These are phyloP conservation scores for Esox niger DNA, from an alignment of 2,113 vertebrate genomes.

Conservation along the genomic window DNA sequence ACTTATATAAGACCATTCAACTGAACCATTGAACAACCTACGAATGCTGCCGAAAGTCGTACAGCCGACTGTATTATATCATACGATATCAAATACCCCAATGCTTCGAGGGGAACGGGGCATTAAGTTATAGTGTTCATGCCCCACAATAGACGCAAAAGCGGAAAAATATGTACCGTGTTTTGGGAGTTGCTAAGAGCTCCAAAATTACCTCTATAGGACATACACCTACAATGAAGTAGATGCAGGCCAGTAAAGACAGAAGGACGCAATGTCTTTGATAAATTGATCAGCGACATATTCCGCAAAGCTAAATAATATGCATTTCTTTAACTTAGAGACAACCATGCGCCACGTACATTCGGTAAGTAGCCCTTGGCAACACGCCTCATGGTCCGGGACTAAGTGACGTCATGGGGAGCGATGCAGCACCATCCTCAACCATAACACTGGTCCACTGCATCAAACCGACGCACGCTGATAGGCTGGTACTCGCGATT, in stretches of 20 bases:
- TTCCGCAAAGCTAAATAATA: background rate
- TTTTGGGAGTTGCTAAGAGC: background rate
- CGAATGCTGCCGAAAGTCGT: no score
- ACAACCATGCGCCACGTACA: background rate
- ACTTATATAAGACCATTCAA: no score
- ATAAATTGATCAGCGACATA: background rate
- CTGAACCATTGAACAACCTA: no score
- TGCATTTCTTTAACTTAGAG: background rate
- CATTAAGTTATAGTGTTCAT: no score
- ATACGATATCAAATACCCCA: no score
- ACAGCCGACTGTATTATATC: no score
- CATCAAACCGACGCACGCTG: conserved; percentile 59
- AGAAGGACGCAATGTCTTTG: background rate
- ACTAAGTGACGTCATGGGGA: conserved; percentile 44
- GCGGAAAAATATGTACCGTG: background rate
- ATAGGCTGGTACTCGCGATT: conserved; percentile 58
- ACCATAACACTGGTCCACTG: conserved; percentile 56
- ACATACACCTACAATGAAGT: background rate
- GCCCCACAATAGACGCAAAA: no score
- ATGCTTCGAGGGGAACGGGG: no score
- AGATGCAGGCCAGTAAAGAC: background rate
- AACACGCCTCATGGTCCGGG: background rate
- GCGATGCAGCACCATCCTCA: conserved; percentile 52
- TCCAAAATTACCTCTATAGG: background rate
- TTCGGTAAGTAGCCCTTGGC: background rate